Conservation (phyloP, 2,113 vertebrate species). For the Loxodonta africana region DNA sequence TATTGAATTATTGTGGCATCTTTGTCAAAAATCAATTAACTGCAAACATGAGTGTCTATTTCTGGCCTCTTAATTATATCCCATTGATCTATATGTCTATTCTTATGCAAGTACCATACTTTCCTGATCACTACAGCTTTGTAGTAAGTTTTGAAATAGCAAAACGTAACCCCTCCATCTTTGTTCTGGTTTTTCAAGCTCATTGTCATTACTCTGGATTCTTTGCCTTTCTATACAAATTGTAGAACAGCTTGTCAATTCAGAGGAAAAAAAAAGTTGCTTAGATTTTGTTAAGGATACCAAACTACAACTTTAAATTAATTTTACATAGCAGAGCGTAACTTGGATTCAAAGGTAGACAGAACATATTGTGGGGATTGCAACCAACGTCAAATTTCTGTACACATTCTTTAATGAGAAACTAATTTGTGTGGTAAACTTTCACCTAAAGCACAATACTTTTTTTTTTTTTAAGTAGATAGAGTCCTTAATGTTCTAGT, state of each 20-base stretch:
- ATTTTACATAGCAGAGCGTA: too few species aligned
- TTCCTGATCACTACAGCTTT: too few species aligned
- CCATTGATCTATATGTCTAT: too few species aligned
- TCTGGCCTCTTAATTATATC: too few species aligned
- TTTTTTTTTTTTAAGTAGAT: neutral
- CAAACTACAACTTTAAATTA: neutral
- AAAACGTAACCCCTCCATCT: accelerated
- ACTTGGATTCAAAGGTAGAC: neutral
- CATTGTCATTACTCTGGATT: accelerated
- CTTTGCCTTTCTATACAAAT: accelerated
- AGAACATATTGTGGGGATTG: too few species aligned
- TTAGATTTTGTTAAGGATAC: neutral
- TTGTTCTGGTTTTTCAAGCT: neutral
- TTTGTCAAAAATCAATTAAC: neutral
- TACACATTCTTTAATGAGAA: too few species aligned
- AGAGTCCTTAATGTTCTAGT: neutral
- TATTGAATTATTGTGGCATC: accelerated
- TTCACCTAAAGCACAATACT: too few species aligned
- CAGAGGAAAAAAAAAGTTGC: neutral
- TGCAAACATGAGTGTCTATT: neutral
- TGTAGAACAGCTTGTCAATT: accelerated
- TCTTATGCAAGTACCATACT: too few species aligned
- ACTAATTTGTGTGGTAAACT: too few species aligned
- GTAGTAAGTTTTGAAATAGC: too few species aligned
- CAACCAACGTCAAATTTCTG: too few species aligned